Percentiles rank a stretch among this genome's conserved stretches.
These are phyloP conservation scores for Aphaenogaster rudis DNA, from an alignment of 1,140 invertebrate genomes.

Conservation along the genomic window DNA sequence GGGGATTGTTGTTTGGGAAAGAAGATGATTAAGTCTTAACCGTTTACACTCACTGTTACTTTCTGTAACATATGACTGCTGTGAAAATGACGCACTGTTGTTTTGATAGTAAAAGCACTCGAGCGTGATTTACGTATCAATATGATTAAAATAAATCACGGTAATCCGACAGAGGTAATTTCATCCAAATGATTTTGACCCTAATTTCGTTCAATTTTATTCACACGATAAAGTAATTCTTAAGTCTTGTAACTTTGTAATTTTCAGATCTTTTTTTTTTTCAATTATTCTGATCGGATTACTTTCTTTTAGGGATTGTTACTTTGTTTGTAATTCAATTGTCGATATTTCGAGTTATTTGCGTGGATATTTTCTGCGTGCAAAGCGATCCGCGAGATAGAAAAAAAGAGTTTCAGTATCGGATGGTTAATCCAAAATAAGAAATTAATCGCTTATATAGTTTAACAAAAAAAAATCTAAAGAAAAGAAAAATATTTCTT, in stretches of 20 bases:
- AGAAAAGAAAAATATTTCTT: not conserved
- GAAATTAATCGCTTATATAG: not conserved
- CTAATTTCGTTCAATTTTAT: constrained; percentile 5
- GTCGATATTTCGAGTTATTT: not conserved
- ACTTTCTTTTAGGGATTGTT: not conserved
- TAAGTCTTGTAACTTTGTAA: not conserved
- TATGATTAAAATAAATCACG: not conserved
- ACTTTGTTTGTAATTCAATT: not conserved
- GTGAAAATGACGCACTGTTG: not conserved
- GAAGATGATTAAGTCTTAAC: constrained; percentile 25
- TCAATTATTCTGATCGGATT: not conserved
- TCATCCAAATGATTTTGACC: not conserved
- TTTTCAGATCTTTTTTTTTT: constrained; percentile 5
- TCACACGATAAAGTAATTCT: not conserved
- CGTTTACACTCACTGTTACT: constrained; percentile 21
- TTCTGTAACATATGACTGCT: not conserved
- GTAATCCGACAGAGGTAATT: constrained; percentile 4
- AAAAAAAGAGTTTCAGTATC: not conserved
- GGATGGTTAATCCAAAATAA: not conserved
- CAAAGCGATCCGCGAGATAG: not conserved
- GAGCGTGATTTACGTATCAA: not conserved
- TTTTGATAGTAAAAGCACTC: not conserved
- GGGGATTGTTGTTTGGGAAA: constrained; percentile 21
- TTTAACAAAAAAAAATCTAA: not conserved
- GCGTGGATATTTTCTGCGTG: not conserved